Evolutionary conservation across 2,797 vertebrate genomes (phyloP), one percentile per base, ranked within the genome.

Genomic region (Lepus townsendii): DNA sequence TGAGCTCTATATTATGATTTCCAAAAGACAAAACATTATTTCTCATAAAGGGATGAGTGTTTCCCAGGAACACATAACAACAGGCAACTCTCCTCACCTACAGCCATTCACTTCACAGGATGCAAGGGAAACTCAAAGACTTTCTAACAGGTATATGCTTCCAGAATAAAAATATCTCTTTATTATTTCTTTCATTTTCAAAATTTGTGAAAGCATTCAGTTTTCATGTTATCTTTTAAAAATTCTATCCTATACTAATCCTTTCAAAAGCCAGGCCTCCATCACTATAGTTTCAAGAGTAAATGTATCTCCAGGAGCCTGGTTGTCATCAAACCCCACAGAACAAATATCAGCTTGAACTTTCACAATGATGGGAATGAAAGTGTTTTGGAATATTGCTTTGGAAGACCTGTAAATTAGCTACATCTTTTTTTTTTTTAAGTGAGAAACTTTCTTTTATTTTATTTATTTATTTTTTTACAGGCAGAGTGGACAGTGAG

Each of bases 1-100:
- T 7, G 9, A 5, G 68, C 10, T 95, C 72, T 94, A 7, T 35
- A 19, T 85, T 54, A 47, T 14, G 32, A 83, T 20, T 84, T 80
- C 78, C 92, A 54, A 88, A 14, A 72, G 62, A 71, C 14, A 47
- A 71, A 71, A 88, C 91, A 30, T 5, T 54, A 79, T 65, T 92
- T 93, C 66, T 86, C 87, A 87, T 0, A 62, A 32, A 69, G 54
- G 63, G 80, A 4, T 71, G 20, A 63, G 24, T 60, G 50, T 77
- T 87, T 86, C 90, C 26, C 22, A 93, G 47, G 20, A 62, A 12
- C 11, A 3, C 20, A 30, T 77, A 77, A 68, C 7, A 90, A 62
- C 4, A 63, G 35, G 54, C 35, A 86, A n/a, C 66, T 75, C n/a
- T 69, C 50, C 68, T 68, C 38, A 38, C 7, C 32, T 94, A n/a